Percentiles rank a stretch among this genome's conserved stretches.
Conservation (phyloP, 2,888 invertebrate genomes). For the Panopea generosa region DNA sequence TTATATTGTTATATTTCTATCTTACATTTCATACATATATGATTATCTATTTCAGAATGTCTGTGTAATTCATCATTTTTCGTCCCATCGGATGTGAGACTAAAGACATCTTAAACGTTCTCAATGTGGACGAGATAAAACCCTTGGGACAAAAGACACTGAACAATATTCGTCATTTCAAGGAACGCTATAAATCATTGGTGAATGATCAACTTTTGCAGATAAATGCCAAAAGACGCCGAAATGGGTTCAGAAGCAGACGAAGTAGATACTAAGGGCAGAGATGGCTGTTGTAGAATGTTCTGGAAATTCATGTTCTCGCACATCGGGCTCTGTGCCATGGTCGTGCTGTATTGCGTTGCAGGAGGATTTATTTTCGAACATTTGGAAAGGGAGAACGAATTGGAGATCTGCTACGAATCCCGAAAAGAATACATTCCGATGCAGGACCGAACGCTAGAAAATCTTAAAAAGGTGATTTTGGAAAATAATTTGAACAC, state of each 20-base stretch:
- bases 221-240: conserved; percentile 34
- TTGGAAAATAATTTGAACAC: conserved; percentile 73
- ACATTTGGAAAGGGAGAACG: conserved; percentile 84
- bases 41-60: too few species aligned
- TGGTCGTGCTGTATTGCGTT: conserved; percentile 83
- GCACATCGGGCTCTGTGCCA: conserved; percentile 83
- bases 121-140: too few species aligned
- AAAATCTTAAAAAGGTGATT: conserved; percentile 76
- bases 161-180: too few species aligned
- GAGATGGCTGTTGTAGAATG: conserved; percentile 72
- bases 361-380: conserved; percentile 85
- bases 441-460: conserved; percentile 78
- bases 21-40: too few species aligned
- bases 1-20: too few species aligned
- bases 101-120: too few species aligned
- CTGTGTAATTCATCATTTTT: too few species aligned
- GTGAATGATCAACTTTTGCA: too few species aligned
- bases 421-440: conserved; percentile 78
- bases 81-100: too few species aligned
- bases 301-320: conserved; percentile 84
- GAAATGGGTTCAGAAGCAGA: conserved; percentile 42
- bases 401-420: conserved; percentile 82
- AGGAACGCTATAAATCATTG: too few species aligned
- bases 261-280: conserved; percentile 22
- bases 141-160: too few species aligned